phyloP scores from a whole-genome alignment of 2,888 invertebrate genomes.

The Oligia fasciuncula region DNA sequence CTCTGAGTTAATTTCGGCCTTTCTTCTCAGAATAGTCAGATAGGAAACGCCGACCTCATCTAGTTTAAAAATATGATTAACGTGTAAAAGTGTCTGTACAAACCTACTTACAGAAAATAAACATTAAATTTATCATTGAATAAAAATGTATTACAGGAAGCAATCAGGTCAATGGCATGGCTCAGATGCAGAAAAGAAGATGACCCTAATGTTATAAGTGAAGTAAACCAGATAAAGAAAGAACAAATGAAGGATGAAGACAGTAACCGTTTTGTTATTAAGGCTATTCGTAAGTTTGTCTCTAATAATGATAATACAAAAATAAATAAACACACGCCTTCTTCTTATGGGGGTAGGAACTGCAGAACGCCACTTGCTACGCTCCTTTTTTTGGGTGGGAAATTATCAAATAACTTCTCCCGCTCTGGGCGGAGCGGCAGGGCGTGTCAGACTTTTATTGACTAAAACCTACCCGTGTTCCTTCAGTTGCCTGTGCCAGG shows the following conservation, averaged over 20 bases:
- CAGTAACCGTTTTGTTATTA: slow-evolving; percentile 77
- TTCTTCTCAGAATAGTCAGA: too few species aligned
- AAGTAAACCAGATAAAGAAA: slow-evolving; percentile 76
- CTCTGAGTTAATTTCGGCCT: too few species aligned
- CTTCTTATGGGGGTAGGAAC: background rate
- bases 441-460: too few species aligned
- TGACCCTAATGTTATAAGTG: slow-evolving; percentile 73
- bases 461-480: too few species aligned
- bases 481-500: too few species aligned
- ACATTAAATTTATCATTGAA: too few species aligned
- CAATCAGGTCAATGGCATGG: slow-evolving; percentile 80
- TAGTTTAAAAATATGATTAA: too few species aligned
- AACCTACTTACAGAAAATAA: too few species aligned
- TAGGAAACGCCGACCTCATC: too few species aligned
- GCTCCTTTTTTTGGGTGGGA: background rate
- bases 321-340: background rate
- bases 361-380: background rate
- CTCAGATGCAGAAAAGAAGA: slow-evolving; percentile 79
- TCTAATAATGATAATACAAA: background rate
- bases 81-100: too few species aligned
- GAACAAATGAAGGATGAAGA: slow-evolving; percentile 81
- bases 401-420: too few species aligned
- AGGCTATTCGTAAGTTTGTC: slow-evolving; percentile 79
- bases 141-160: slow-evolving; percentile 73
- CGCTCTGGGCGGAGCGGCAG: too few species aligned